Percentiles rank a stretch among this genome's conserved stretches.
These are phyloP conservation scores for Meteorus cinctellus DNA, from an alignment of 2,888 invertebrate species.

Conservation along the genomic window DNA sequence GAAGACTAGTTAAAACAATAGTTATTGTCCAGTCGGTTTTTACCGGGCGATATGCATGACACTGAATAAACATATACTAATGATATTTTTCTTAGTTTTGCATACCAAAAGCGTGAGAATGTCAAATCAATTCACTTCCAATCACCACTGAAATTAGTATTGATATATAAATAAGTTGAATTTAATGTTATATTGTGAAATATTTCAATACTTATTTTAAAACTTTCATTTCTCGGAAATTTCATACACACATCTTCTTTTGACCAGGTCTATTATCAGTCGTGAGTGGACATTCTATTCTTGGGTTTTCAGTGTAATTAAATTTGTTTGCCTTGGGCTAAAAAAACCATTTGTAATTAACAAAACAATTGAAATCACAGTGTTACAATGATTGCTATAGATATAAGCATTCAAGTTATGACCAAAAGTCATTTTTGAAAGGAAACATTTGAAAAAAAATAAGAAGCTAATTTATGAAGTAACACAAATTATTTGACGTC, in stretches of 20 bases:
- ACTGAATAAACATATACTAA: not conserved
- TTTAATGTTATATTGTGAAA: not conserved
- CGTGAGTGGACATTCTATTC: not conserved
- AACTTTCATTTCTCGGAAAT: not conserved
- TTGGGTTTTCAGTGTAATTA: conserved; percentile 4
- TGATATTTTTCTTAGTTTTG: not conserved
- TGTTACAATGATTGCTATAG: not conserved
- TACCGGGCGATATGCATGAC: not conserved
- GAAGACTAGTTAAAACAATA: not conserved
- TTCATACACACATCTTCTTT: not conserved
- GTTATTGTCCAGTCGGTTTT: conserved; percentile 10
- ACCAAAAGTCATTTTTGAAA: not conserved
- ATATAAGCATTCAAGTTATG: not conserved
- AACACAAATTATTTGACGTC: too few species aligned
- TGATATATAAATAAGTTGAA: not conserved
- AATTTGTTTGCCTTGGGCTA: conserved; percentile 3
- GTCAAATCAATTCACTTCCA: not conserved
- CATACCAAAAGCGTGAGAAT: conserved; percentile 18
- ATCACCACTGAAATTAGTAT: not conserved
- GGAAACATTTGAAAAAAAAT: not conserved
- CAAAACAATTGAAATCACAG: not conserved
- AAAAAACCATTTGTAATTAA: not conserved
- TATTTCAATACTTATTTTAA: not conserved
- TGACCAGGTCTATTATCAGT: not conserved
- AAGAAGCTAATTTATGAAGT: not conserved